Evolutionary conservation across 35 echinoderm and acorn worm genomes (phyloP).

Genomic region (Hemicentrotus pulcherrimus): DNA sequence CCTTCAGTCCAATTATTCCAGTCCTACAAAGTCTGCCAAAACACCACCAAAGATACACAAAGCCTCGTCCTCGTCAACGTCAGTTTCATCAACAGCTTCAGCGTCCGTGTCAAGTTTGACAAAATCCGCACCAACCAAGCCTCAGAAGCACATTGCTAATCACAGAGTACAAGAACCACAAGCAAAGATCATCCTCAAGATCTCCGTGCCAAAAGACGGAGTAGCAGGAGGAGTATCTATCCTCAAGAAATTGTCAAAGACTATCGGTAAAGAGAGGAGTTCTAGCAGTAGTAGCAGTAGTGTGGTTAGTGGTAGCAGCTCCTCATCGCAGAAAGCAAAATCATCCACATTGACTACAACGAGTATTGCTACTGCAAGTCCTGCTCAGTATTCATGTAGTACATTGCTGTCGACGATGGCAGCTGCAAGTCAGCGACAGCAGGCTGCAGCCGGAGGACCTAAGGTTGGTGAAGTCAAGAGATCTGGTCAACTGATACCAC

Average conservation of each 20-base stretch:
- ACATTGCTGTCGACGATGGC: constrained; percentile 83
- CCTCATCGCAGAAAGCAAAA: not conserved
- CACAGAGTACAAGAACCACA: constrained; percentile 20
- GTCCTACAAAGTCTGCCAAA: constrained; percentile 19
- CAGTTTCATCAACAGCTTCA: not conserved
- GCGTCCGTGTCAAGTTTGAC: not conserved
- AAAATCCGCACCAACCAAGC: not conserved
- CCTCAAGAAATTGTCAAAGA: constrained; percentile 24
- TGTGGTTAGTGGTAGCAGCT: not conserved
- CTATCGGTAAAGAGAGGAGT: not conserved
- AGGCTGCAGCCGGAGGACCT: constrained; percentile 44
- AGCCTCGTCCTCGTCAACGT: constrained; percentile 17
- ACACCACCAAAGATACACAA: constrained; percentile 50
- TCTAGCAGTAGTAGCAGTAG: constrained; percentile 40
- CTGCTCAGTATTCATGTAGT: constrained; percentile 71
- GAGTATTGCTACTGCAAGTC: not conserved
- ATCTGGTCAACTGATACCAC: constrained; percentile 49
- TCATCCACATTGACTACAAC: not conserved
- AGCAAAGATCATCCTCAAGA: constrained; percentile 22
- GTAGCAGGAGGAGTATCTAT: constrained; percentile 29
- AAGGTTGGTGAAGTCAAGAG: constrained; percentile 49
- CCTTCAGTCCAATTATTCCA: constrained; percentile 31
- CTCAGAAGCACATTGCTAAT: constrained; percentile 45
- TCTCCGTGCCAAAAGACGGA: constrained; percentile 10
- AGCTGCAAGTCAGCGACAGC: constrained; percentile 76